Evolutionary conservation across 1,140 invertebrate genomes (phyloP), one percentile per base, ranked within the genome.

Genomic region (Telenomus remus): DNA sequence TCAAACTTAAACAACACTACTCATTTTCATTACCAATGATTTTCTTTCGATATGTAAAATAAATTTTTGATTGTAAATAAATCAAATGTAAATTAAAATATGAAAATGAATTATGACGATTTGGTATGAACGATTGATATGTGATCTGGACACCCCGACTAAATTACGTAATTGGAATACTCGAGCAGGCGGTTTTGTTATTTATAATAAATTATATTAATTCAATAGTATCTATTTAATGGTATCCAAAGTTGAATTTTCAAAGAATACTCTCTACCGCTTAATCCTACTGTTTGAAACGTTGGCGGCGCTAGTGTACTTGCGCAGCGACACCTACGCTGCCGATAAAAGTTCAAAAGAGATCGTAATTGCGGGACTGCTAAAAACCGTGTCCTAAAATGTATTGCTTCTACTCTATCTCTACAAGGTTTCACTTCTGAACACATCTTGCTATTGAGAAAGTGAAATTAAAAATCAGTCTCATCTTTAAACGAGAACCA

Each of bases 131-230:
- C 6, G 2, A n/a, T 27, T 27, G 37, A 39, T 9, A 39, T 39
- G 9, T 11, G 37, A 43, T 48, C 49, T 37, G 49, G 12, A 51
- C 49, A 51, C 34, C 34, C 14, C 35, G 27, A 10, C 33, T 51
- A 50, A 12, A 33, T 51, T 9, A 37, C 13, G 12, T 11, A 33
- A 50, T 12, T 37, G 27, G 34, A 51, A 51, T 37, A 51, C 33
- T 51, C 49, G 49, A 51, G 33, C 33, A 37, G 33, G 13, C 14
- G 33, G 8, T 37, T 51, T 37, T 12, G 33, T 53, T 39, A 53
- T 16, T 54, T 42, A 54, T 11, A 11, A 42, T 19, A 37, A 14
- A 12, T 51, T 39, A 6, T n/a, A 27, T 3, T 27, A 27, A 27
- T 27, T 27, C 19, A n/a, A n/a, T n/a, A n/a, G n/a, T n/a, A 1